phyloP scores from a whole-genome alignment of 2,113 vertebrate genomes.

The mouse (Mus musculus) region GRCm39 chr11:119496001-119496500 shows the following conservation, averaged over 20 bases:
- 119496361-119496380: neutral
- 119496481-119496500: neutral
- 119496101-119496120: neutral
- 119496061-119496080: neutral
- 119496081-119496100: neutral
- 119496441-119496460: neutral
- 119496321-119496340: neutral
- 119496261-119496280: neutral
- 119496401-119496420: neutral
- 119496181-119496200: neutral
- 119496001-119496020: slow-evolving; percentile 11
- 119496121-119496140: neutral
- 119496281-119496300: neutral
- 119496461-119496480: neutral
- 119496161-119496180: neutral
- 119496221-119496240: neutral
- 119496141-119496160: neutral
- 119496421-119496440: neutral
- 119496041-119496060: neutral
- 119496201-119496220: neutral
- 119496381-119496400: neutral
- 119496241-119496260: neutral
- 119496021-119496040: neutral
- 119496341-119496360: slow-evolving; percentile 16
- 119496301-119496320: neutral